Evolutionary conservation across 2,113 vertebrate species (phyloP), one percentile per base, ranked within the genome.

Genomic region (Choloepus hoffmanni): DNA sequence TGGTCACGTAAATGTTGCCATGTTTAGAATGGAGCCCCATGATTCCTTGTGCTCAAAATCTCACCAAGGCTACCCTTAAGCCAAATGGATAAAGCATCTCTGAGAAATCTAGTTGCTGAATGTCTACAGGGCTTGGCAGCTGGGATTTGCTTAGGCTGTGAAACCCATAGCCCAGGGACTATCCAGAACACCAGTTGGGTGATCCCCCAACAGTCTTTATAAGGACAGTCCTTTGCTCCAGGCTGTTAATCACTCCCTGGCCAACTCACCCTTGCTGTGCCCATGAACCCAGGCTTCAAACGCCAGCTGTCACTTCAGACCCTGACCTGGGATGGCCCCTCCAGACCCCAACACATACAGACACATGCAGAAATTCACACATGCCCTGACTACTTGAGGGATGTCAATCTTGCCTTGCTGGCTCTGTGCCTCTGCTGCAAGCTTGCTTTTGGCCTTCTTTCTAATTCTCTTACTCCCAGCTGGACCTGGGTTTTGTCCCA

Each of bases 11-110:
- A 53, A 92, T 62, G 6, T 26, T 78, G 19, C 36, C 48, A 6
- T 50, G 33, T 79, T 96, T 70, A 82, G 43, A 74, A 79, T 70
- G 68, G 50, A 65, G 62, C 21, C 18, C 30, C 50, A 40, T 58
- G 50, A 83, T 79, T 90, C 82, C 26, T 84, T 58, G 19, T 7
- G 24, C 9, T 48, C 33, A 60, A 45, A 43, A 90, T 63, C 21
- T 95, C 60, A 45, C 73, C 4, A 50, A 70, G 45, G 60, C 33
- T 15, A 19, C 70, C 43, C 1, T 0, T 84, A 50, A 76, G 12
- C 24, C 58, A 95, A 82, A 90, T 21, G 19, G 21, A 33, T 24
- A 78, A 96, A 67, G 18, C 53, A 40, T 88, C 84, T 62, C 36
- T 70, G 11, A 85, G 48, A 65, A 73, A 88, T 70, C 26, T 48